Conservation (phyloP, 2,113 vertebrate species). For the Dicaeum eximium region DNA sequence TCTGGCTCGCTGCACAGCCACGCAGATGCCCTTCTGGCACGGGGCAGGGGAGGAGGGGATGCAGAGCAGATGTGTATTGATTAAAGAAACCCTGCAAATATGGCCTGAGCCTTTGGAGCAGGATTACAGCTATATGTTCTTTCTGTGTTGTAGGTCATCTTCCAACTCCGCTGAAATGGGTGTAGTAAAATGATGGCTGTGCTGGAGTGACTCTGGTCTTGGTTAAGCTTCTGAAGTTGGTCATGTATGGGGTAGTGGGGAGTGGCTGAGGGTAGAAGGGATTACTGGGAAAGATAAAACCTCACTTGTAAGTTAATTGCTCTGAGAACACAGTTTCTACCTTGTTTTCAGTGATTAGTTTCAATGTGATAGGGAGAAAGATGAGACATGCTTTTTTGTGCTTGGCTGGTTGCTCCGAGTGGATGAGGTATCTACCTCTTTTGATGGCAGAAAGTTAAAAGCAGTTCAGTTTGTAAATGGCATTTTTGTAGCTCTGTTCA, state of each 20-base stretch:
- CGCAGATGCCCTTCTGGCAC: background rate
- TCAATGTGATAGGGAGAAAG: slow-evolving; percentile 19
- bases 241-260: background rate
- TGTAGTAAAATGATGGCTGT: background rate
- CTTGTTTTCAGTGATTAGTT: slow-evolving; percentile 37
- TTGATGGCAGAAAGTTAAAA: background rate
- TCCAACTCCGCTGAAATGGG: accelerated
- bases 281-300: background rate
- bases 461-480: background rate
- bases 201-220: background rate
- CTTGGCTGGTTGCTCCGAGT: background rate
- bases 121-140: background rate
- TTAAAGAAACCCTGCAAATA: background rate
- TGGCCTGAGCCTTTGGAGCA: background rate
- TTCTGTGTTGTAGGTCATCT: background rate
- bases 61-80: background rate
- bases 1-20: background rate
- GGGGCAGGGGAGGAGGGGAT: background rate
- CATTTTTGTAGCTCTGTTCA: background rate
- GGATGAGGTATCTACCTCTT: background rate
- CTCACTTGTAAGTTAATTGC: background rate
- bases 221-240: background rate
- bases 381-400: slow-evolving; percentile 4
- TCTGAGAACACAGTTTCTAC: background rate
- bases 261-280: background rate